Base-by-base conservation (phyloP, 92 coral and sea anemone species). In the Phenganax marumi region DNA sequence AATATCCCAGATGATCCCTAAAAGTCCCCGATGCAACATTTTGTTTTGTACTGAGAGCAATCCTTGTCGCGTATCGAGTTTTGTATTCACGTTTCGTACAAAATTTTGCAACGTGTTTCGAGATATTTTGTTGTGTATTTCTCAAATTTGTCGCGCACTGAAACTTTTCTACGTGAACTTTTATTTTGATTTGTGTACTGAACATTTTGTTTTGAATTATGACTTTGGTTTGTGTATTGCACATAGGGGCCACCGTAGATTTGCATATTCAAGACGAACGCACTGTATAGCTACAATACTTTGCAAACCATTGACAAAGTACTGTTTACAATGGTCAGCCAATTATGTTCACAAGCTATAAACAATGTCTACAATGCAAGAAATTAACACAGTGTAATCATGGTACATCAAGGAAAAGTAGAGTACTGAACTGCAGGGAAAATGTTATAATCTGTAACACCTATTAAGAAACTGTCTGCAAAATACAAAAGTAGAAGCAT, bases 221-320 rank as follows among this genome's bases (percentile, higher is more conserved):
- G 3, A 65, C 17, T 65, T 21, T 65, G 12, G 23, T 65, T 65
- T 65, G 71, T 65, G 71, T 65, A 65, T 65, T 65, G 71, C 71
- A 65, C 71, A 65, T 21, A 65, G 12, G 71, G 71, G 71, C 71
- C 71, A 70, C 76, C 51, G 54, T 70, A 48, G 23, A 68, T 50
- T 68, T 23, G 39, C 11, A 12, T 9, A 7, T 68, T 46, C 47
- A n/a, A 50, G 74, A 9, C 47, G 7, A 33, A 22, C 39, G 17
- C 8, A 7, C 8, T 6, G 8, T 68, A 10, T 21, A 9, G 8
- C 8, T 8, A 21, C 74, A 8, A n/a, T 68, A 4, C 80, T 80
- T 71, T 80, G 23, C 11, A 86, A 71, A 48, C 81, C 75, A 75
- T 52, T 46, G 53, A 48, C 49, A 86, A 65, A 73, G 53, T 51